phyloP scores from a whole-genome alignment of 2,797 vertebrate species.

The Acropternis orthonyx region DNA sequence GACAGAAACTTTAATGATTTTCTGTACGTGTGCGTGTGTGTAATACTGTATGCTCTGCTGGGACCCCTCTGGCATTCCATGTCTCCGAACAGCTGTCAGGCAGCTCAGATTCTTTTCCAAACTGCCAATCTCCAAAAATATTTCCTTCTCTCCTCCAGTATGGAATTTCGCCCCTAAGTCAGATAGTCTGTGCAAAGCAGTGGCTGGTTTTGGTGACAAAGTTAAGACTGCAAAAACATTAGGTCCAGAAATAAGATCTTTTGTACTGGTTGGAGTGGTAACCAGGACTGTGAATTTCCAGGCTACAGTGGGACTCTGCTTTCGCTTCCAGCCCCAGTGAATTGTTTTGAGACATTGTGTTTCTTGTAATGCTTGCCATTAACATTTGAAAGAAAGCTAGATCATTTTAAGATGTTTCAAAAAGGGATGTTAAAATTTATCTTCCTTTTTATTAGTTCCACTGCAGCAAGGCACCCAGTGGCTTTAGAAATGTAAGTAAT shows the following conservation, averaged over 20 bases:
- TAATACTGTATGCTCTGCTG: not conserved
- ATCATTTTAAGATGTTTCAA: constrained; percentile 53
- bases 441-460: constrained; percentile 51
- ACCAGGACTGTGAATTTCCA: not conserved
- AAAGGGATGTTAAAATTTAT: constrained; percentile 61
- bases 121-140: constrained; percentile 39
- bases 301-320: not conserved
- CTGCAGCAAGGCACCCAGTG: constrained; percentile 30
- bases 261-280: not conserved
- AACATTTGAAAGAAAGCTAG: constrained; percentile 27
- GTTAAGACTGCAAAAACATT: not conserved
- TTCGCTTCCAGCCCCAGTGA: not conserved
- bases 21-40: not conserved
- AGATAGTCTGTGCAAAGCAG: not conserved
- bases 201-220: not conserved
- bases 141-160: not conserved
- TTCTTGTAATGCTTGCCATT: constrained; percentile 21
- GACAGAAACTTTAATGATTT: constrained; percentile 52
- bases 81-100: constrained; percentile 30
- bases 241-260: not conserved
- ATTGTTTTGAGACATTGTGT: not conserved
- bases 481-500: constrained; percentile 57
- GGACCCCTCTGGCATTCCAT: constrained; percentile 16
- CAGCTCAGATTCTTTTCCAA: constrained; percentile 42
- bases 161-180: constrained; percentile 25